Evolutionary conservation across 1,140 invertebrate species (phyloP).

Genomic region (Zaprionus camerounensis): DNA sequence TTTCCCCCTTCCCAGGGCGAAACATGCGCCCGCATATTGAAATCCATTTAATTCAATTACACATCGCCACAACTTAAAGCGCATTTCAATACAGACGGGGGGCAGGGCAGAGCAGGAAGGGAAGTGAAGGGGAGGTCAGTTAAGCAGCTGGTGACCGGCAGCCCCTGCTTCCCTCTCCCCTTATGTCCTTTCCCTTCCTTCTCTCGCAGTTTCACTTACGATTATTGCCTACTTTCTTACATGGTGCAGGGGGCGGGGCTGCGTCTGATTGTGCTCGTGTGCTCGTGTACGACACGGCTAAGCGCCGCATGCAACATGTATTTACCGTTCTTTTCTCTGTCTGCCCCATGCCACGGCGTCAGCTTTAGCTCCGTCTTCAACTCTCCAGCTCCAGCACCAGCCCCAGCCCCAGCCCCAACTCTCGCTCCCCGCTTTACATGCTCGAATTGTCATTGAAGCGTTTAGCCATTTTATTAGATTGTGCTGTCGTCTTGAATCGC

Average conservation of each 20-base stretch:
- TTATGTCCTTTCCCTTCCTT: neutral
- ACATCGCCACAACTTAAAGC: conserved; percentile 75
- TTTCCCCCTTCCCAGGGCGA: neutral
- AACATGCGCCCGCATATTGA: conserved; percentile 64
- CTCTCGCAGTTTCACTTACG: conserved; percentile 70
- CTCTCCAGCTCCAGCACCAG: neutral
- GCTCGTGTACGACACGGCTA: conserved; percentile 68
- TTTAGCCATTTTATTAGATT: conserved; percentile 82
- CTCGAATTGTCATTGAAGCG: conserved; percentile 82
- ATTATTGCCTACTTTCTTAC: conserved; percentile 75
- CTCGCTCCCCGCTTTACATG: conserved; percentile 63
- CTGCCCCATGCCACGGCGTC: neutral
- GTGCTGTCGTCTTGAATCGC: conserved; percentile 67
- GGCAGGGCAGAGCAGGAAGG: conserved; percentile 18
- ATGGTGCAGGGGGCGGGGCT: conserved; percentile 29
- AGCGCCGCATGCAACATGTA: conserved; percentile 80
- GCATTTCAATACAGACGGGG: conserved; percentile 54
- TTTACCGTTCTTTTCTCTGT: conserved; percentile 45
- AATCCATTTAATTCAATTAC: conserved; percentile 82
- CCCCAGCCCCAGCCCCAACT: neutral
- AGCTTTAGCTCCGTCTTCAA: neutral
- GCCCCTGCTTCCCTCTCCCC: neutral
- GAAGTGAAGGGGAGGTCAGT: conserved; percentile 14
- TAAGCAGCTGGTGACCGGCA: conserved; percentile 44
- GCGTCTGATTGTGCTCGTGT: conserved; percentile 53